A percentile compares a stretch with the other conserved stretches of the same genome.
Evolutionary conservation across 2,888 invertebrate species (phyloP).

Genomic region (Netelia fuscicornis): DNA sequence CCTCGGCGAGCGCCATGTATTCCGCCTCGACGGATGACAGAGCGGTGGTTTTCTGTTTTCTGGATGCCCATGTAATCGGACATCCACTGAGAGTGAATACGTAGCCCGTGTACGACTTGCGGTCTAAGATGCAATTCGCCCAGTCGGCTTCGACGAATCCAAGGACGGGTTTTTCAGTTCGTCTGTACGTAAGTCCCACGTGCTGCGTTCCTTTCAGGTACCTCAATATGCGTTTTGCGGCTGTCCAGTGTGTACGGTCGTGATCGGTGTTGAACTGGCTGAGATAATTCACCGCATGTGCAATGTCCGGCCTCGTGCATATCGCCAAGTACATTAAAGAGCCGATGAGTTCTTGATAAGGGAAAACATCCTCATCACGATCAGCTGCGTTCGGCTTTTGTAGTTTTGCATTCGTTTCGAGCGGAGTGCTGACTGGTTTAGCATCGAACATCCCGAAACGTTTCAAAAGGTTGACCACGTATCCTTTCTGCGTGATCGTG

Average conservation of each 20-base stretch:
- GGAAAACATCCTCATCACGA: not conserved
- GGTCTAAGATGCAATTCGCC: conserved; percentile 27
- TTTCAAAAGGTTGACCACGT: conserved; percentile 70
- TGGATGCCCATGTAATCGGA: conserved; percentile 55
- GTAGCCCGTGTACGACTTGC: conserved; percentile 61
- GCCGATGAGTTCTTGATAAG: conserved; percentile 54
- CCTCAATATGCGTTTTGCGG: conserved; percentile 41
- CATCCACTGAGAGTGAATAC: conserved; percentile 40
- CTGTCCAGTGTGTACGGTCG: conserved; percentile 40
- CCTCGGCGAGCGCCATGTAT: conserved; percentile 31
- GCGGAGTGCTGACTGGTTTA: conserved; percentile 71
- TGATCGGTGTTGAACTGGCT: conserved; percentile 49
- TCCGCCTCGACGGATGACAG: conserved; percentile 21
- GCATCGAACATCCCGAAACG: conserved; percentile 72
- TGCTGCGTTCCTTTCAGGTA: conserved; percentile 28
- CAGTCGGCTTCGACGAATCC: conserved; percentile 56
- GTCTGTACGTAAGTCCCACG: not conserved
- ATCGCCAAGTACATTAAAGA: conserved; percentile 56
- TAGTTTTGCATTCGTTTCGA: conserved; percentile 5
- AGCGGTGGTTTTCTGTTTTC: conserved; percentile 50
- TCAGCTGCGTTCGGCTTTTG: not conserved
- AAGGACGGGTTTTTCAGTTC: too few relatives aligned
- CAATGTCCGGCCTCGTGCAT: conserved; percentile 62
- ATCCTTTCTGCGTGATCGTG: conserved; percentile 66
- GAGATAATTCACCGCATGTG: conserved; percentile 45